Conservation (phyloP, 53 echinoderm and acorn worm genomes). For the Apostichopus leukothele region DNA sequence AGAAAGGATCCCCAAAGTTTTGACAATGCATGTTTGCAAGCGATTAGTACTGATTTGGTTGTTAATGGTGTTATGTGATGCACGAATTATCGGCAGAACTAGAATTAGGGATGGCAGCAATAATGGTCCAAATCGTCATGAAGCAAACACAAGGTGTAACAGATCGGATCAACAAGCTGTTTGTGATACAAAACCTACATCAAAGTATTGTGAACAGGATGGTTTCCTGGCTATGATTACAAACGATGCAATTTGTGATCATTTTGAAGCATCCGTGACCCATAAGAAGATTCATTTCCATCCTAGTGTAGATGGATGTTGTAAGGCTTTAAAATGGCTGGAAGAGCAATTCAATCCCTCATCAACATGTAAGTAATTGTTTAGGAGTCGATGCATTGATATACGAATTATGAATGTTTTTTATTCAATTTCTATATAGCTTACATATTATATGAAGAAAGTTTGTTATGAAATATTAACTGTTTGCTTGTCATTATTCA, state of each 20-base stretch:
- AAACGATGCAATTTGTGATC: not conserved
- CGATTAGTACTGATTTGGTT: too few relatives aligned
- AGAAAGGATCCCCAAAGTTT: too few relatives aligned
- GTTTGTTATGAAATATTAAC: too few relatives aligned
- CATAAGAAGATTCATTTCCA: not conserved
- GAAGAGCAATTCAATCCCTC: not conserved
- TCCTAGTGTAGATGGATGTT: not conserved
- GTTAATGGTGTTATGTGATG: not conserved
- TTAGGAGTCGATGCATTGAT: not conserved
- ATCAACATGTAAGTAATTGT: not conserved
- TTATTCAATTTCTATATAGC: too few relatives aligned
- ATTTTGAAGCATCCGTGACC: not conserved
- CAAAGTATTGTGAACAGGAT: not conserved
- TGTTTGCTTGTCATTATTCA: too few relatives aligned
- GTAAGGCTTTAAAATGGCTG: not conserved
- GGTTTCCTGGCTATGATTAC: not conserved
- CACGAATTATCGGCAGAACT: not conserved
- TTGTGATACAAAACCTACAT: not conserved
- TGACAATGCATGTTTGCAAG: too few relatives aligned
- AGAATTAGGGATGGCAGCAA: not conserved
- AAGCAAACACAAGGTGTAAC: not conserved
- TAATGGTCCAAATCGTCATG: not conserved
- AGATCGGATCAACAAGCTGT: not conserved
- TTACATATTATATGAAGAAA: too few relatives aligned
- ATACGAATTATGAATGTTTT: too few relatives aligned